These are phyloP conservation scores for Notodonta ziczac DNA, from an alignment of 2,888 invertebrate species.

Conservation along the genomic window DNA sequence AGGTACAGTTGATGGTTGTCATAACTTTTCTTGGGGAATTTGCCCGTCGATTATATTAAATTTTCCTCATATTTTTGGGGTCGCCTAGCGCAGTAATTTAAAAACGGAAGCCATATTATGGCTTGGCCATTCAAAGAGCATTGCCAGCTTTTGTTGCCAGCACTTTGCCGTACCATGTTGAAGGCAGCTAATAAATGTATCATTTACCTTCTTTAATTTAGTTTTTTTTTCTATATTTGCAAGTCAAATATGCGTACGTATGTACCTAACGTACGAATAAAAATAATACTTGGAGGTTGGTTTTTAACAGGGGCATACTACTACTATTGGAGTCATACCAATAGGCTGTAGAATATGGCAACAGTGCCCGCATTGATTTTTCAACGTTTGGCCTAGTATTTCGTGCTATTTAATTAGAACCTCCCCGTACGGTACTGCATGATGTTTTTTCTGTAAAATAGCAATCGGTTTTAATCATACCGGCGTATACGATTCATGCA, in stretches of 20 bases:
- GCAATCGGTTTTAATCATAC: slow-evolving; percentile 4
- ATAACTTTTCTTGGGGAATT: slow-evolving; percentile 21
- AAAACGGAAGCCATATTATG: slow-evolving; percentile 35
- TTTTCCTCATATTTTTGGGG: slow-evolving; percentile 36
- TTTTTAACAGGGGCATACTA: too few relatives aligned
- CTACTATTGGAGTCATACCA: slow-evolving; percentile 21
- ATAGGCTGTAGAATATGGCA: slow-evolving; percentile 10
- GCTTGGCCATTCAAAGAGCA: neutral
- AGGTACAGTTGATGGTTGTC: slow-evolving; percentile 21
- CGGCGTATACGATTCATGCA: too few relatives aligned
- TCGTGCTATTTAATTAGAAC: slow-evolving; percentile 31
- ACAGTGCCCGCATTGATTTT: slow-evolving; percentile 28
- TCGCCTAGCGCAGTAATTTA: slow-evolving; percentile 23
- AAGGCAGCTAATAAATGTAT: neutral
- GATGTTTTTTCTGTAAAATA: slow-evolving; percentile 14
- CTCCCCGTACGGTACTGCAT: slow-evolving; percentile 16
- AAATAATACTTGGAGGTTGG: too few relatives aligned
- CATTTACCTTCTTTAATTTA: too few relatives aligned
- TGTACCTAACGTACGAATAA: too few relatives aligned
- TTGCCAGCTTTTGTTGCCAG: neutral
- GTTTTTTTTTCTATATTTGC: too few relatives aligned
- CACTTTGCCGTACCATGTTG: neutral
- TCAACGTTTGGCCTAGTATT: slow-evolving; percentile 33
- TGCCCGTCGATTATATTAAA: slow-evolving; percentile 37
- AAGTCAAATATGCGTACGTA: too few relatives aligned